Base-by-base conservation (phyloP, 2,797 vertebrate species). In the Chaetophractus vellerosus region DNA sequence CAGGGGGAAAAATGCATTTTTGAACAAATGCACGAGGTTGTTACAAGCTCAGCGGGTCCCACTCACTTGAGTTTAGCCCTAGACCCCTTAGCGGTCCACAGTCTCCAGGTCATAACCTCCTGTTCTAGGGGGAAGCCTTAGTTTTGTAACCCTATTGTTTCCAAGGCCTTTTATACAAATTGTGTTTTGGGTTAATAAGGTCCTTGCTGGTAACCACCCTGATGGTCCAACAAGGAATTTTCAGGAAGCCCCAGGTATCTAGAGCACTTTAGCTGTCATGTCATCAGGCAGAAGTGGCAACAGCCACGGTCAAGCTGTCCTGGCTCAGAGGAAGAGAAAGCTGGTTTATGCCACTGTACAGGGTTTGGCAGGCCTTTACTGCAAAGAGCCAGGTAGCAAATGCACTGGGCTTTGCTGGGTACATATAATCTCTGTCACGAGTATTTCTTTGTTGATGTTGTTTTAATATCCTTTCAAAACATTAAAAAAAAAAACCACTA, bases 401-500 rank as follows among this genome's bases (percentile, higher is more conserved):
- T 63, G 78, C 12, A 63, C 55, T 66, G 48, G 45, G 15, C 5
- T 89, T 66, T 79, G 36, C 57, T 64, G 74, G 23, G 72, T 10
- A 84, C 15, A 63, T 16, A 38, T 23, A 19, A n/a, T 55, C 55
- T 64, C 38, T 86, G 57, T 12, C 50, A 55, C n/a, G 33, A 15
- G n/a, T n/a, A 74, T n/a, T 80, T 66, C 23, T 88, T 83, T 78
- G 48, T 50, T 38, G 45, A 45, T 45, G 31, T 61, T 64, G 5
- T 75, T 66, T 48, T 55, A 63, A 45, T 9, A 78, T 11, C 15
- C 71, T 83, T 71, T 83, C 52, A 21, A 69, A 71, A 64, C 71
- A 23, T 33, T 55, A 78, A 95, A 92, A 11, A 31, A 31, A 45
- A 78, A 95, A 92, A 11, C 24, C 33, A 48, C 78, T 78, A 41